Evolutionary conservation across 53 echinoderm and acorn worm genomes (phyloP).

Genomic region (Pentamera pediparva): DNA sequence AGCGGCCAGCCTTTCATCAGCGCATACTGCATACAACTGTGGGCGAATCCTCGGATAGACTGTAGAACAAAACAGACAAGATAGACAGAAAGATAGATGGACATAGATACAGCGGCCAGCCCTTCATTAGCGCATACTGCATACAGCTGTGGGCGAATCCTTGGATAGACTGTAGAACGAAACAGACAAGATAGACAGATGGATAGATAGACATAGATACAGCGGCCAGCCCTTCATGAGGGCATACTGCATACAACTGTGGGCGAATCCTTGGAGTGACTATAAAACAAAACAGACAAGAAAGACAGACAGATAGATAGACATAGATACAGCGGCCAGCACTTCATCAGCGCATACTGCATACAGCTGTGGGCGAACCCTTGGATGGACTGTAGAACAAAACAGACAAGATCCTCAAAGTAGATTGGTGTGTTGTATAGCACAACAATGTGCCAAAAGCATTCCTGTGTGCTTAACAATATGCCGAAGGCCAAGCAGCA

Average conservation of each 20-base stretch:
- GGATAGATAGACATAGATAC: slow-evolving; percentile 36
- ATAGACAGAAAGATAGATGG: slow-evolving; percentile 31
- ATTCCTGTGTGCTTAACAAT: too few species aligned
- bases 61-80: background rate
- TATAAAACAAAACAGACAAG: slow-evolving; percentile 27
- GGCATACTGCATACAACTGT: slow-evolving; percentile 92
- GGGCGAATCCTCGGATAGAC: slow-evolving; percentile 97
- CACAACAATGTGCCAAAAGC: background rate
- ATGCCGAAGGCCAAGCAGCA: too few species aligned
- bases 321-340: slow-evolving; percentile 97
- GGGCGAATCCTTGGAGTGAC: slow-evolving; percentile 97
- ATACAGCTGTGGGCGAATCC: slow-evolving; percentile 93
- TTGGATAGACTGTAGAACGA: slow-evolving; percentile 63
- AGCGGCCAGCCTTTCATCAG: slow-evolving; percentile 88
- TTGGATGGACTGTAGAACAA: slow-evolving; percentile 66
- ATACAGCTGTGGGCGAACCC: slow-evolving; percentile 97
- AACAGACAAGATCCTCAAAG: background rate
- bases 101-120: slow-evolving; percentile 94
- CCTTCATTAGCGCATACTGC: slow-evolving; percentile 76
- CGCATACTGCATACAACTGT: slow-evolving; percentile 92
- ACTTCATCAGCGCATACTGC: slow-evolving; percentile 82
- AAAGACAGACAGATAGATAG: too few species aligned
- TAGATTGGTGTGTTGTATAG: background rate
- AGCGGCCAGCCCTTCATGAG: slow-evolving; percentile 88
- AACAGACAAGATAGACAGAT: too few species aligned